Evolutionary conservation across 2,888 invertebrate genomes (phyloP).

Genomic region (Platycnemis pennipes): DNA sequence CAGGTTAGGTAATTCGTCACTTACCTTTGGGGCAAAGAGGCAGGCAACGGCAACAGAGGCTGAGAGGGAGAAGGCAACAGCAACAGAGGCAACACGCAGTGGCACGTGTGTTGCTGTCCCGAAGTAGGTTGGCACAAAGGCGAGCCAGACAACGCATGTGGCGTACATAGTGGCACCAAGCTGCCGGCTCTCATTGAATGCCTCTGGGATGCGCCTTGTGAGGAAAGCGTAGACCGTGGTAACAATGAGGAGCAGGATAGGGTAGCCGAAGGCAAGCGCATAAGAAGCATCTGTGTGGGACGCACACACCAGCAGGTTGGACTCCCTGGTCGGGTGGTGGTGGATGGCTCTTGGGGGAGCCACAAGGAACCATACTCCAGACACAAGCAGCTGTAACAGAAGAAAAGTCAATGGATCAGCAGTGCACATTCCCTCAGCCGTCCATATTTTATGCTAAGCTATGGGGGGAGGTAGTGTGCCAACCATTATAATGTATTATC

Average conservation of each 20-base stretch:
- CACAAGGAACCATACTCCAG: constrained; percentile 95
- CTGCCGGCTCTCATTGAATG: constrained; percentile 98
- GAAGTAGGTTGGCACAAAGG: constrained; percentile 98
- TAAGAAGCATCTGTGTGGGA: constrained; percentile 96
- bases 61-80: constrained; percentile 95
- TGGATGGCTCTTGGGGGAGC: constrained; percentile 94
- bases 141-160: constrained; percentile 98
- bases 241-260: constrained; percentile 92
- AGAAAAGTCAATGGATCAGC: no score
- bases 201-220: constrained; percentile 98
- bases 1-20: constrained; percentile 71
- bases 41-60: constrained; percentile 96
- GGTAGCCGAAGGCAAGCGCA: constrained; percentile 96
- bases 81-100: constrained; percentile 96
- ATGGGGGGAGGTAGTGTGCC: no score
- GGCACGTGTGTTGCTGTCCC: constrained; percentile 96
- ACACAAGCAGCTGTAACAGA: constrained; percentile 87
- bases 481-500: no score
- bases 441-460: no score
- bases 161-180: constrained; percentile 99
- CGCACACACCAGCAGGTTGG: constrained; percentile 95
- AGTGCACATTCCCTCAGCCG: no score
- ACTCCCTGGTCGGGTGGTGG: constrained; percentile 94
- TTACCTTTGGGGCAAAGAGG: constrained; percentile 96
- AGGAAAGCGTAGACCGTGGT: constrained; percentile 98